A percentile compares a stretch with the other conserved stretches of the same genome.
Evolutionary conservation across 2,888 invertebrate genomes (phyloP).

Genomic region (Neocrepidodera transversa): DNA sequence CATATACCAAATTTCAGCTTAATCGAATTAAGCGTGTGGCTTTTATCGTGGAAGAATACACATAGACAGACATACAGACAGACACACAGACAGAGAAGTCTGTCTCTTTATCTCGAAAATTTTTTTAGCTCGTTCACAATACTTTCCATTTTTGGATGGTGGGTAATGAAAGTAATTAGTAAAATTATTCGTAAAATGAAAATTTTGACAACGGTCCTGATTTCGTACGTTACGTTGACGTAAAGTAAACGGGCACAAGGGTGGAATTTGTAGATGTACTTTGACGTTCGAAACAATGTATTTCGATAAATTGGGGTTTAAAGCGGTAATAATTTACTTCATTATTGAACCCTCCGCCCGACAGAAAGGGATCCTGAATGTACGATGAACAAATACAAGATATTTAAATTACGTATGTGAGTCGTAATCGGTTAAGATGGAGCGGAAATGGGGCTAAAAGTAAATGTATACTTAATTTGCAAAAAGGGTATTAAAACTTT

Average conservation of each 20-base stretch:
- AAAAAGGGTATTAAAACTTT: background rate
- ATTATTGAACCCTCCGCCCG: slow-evolving; percentile 28
- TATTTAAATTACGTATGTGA: slow-evolving; percentile 28
- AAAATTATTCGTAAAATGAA: no score
- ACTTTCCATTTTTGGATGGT: no score
- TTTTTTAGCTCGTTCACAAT: background rate
- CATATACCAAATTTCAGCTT: no score
- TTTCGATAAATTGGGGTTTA: slow-evolving; percentile 35
- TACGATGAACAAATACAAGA: slow-evolving; percentile 28
- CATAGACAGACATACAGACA: no score
- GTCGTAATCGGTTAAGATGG: slow-evolving; percentile 4
- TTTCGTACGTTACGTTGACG: slow-evolving; percentile 16
- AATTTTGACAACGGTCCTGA: slow-evolving; percentile 5
- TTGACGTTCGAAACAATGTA: slow-evolving; percentile 36
- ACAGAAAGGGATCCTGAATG: slow-evolving; percentile 21
- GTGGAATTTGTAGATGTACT: slow-evolving; percentile 34
- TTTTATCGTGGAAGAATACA: no score
- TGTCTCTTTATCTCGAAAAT: no score
- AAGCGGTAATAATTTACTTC: slow-evolving; percentile 36
- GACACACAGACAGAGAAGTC: no score
- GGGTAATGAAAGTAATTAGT: no score
- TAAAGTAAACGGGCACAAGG: slow-evolving; percentile 31
- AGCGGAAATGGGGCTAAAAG: background rate
- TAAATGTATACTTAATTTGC: background rate
- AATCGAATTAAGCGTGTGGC: no score